Percentiles rank a stretch among this genome's conserved stretches.
Conservation (phyloP, 2,888 invertebrate genomes). For the Tubulanus polymorphus region DNA sequence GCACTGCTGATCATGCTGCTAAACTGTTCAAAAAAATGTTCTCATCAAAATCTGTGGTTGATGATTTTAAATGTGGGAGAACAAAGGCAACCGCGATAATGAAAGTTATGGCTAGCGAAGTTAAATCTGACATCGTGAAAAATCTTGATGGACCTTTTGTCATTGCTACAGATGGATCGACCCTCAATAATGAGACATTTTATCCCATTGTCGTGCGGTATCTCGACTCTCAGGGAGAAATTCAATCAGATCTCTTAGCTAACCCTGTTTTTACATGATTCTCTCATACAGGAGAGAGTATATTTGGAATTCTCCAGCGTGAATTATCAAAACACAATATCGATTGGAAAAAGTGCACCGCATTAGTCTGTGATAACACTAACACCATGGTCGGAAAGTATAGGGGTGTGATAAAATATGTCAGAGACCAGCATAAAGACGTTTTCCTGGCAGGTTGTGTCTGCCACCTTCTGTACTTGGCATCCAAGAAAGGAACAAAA, state of each 20-base stretch:
- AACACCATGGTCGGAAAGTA: slow-evolving; percentile 9
- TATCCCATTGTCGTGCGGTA: background rate
- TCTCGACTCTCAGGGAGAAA: background rate
- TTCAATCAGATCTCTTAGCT: background rate
- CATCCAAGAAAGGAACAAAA: too few relatives aligned
- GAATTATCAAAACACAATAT: slow-evolving; percentile 6
- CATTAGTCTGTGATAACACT: slow-evolving; percentile 11
- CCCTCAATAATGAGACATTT: background rate
- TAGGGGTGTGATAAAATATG: slow-evolving; percentile 5
- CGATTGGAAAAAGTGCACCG: slow-evolving; percentile 11
- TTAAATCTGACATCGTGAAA: background rate
- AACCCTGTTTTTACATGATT: background rate
- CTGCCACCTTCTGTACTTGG: slow-evolving; percentile 14
- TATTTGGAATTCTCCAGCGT: slow-evolving; percentile 3
- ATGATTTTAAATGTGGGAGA: background rate
- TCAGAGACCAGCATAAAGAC: slow-evolving; percentile 7
- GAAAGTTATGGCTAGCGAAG: background rate
- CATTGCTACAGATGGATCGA: background rate
- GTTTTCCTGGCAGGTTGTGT: slow-evolving; percentile 11
- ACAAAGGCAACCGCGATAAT: background rate
- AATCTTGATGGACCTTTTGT: background rate
- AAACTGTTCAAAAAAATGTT: background rate
- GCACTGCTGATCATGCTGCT: background rate
- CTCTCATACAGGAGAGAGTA: background rate
- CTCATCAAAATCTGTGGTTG: background rate